Base-by-base conservation (phyloP, 2,888 invertebrate genomes). In the Stenolophus ochropezus region DNA sequence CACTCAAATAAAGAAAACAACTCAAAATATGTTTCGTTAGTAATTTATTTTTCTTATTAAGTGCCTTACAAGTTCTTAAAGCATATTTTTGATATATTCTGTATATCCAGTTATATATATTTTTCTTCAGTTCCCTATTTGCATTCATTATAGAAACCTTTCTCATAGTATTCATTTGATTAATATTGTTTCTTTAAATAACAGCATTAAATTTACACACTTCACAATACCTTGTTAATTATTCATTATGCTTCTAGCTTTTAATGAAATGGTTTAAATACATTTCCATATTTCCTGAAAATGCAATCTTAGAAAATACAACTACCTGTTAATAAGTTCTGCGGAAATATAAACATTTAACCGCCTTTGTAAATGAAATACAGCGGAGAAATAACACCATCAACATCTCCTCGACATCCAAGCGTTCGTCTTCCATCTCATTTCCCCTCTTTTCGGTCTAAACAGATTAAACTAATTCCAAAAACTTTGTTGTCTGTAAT, bases 381-480 rank as follows among this genome's bases (percentile, higher is more conserved):
- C 33, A 33, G 33, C 11, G 33, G 6, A 42, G 33, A 42, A 0
- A 42, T 4, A 8, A 42, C 33, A 33, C 33, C 33, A 33, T 33
- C 33, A 33, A 33, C 33, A 42, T 42, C 33, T 42, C 11, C 33
- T 42, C 11, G 33, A 42, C 33, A 2, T 42, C 11, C 33, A 42
- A 42, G 33, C 33, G 6, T 42, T 42, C 33, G 33, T 42, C 33
- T 42, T 42, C 33, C 33, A 42, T 42, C 33, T 42, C 33, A 42
- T 42, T 42, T 42, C 33, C 33, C 2, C 33, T 42, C 33, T 3
- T 42, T 42, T 42, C 33, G 33, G 33, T 11, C 33, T 42, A 42
- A 61, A 61, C 61, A 61, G 25, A 61, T 61, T n/a, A 25, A 25
- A 23, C 61, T 25, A 61, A 56, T 25, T 56, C 14, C 14, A 21